Conservation (phyloP, 1,140 invertebrate genomes). For the Pseudomyrmex concolor region DNA sequence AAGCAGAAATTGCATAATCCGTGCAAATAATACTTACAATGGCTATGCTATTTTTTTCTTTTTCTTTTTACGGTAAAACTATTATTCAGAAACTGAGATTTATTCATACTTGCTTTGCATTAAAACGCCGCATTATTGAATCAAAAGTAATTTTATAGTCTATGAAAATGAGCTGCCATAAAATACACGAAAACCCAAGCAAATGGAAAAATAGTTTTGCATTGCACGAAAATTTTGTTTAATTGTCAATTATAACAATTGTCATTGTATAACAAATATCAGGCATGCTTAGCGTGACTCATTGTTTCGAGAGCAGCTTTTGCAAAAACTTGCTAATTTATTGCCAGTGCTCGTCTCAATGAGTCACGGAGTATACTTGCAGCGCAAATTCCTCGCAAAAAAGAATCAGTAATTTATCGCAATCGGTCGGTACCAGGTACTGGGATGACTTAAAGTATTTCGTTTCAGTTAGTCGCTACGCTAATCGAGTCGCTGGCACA, state of each 20-base stretch:
- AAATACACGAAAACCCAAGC: not conserved
- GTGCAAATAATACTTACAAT: slow-evolving; percentile 15
- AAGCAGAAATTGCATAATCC: not conserved
- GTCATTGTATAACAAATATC: not conserved
- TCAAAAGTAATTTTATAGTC: not conserved
- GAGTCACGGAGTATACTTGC: slow-evolving; percentile 40
- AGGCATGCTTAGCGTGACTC: slow-evolving; percentile 14
- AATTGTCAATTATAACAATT: too few relatives aligned
- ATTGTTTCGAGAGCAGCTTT: slow-evolving; percentile 61
- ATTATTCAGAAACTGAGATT: slow-evolving; percentile 26
- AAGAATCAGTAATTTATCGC: slow-evolving; percentile 69
- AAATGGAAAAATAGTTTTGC: slow-evolving; percentile 37
- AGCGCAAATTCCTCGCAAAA: slow-evolving; percentile 42
- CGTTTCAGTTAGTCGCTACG: slow-evolving; percentile 49
- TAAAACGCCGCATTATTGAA: not conserved
- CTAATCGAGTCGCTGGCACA: slow-evolving; percentile 9
- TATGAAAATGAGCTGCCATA: not conserved
- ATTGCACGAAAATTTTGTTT: slow-evolving; percentile 24
- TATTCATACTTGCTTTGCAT: slow-evolving; percentile 26
- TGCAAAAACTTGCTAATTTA: slow-evolving; percentile 61
- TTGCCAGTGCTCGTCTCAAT: slow-evolving; percentile 51
- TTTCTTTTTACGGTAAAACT: slow-evolving; percentile 1
- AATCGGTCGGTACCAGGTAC: slow-evolving; percentile 45
- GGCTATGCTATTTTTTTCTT: not conserved
- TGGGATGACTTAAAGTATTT: slow-evolving; percentile 67